Evolutionary conservation across 2,797 vertebrate species (phyloP), one percentile per base, ranked within the genome.

Genomic region (Diglossa cyanea): DNA sequence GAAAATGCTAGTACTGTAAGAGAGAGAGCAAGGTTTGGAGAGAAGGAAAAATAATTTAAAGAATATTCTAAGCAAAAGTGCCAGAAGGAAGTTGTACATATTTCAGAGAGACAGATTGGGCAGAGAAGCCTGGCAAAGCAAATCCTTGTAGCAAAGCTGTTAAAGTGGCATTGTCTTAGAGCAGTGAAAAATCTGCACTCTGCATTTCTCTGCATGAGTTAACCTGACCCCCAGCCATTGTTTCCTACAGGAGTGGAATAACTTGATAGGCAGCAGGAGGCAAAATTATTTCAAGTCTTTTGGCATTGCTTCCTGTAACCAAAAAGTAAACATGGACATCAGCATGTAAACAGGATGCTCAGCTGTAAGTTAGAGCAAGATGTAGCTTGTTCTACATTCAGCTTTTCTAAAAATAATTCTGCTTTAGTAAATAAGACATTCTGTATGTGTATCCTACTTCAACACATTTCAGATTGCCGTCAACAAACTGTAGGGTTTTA

Each of bases 311-410:
- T 96, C 93, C 94, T 85, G 74, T 68, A 84, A 94, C 91, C 72
- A 39, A 70, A 90, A 90, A 93, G 55, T 83, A 83, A 95, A 90
- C 89, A 88, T 0, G 75, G 92, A 86, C 83, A 96, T 96, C 94
- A 94, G 91, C 79, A 87, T 92, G 89, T 95, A 94, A 94, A 94
- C 92, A 97, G 92, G 94, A 90, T 78, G 83, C 93, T 96, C 86
- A 80, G 94, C 95, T 95, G 92, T 92, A 97, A 97, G 94, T 90
- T 92, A 80, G 68, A 94, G 89, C 89, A 96, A 96, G 96, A 93
- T 86, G 78, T 44, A 88, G 88, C 97, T 95, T 96, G 96, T 95
- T 96, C 75, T 84, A 28, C 90, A 94, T 93, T 94, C 94, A 90
- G 81, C 80, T 93, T 87, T 92, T 94, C 87, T 83, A 83, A 91